Base-by-base conservation (phyloP, 2,888 invertebrate species). In the Venusia cambrica region DNA sequence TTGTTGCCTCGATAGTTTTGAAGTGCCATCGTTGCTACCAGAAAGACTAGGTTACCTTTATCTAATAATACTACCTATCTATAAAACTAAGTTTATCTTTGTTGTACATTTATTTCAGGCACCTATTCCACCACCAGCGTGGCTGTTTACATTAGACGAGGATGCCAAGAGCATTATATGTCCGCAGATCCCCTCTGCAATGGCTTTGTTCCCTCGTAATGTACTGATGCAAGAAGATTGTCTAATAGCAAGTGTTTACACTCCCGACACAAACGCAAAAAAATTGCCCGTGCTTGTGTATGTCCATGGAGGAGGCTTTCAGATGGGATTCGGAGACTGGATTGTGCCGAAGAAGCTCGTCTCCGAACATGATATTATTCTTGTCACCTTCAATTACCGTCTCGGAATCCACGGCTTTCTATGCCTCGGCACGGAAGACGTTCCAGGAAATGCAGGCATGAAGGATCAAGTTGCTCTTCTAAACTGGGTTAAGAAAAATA, bases 171-270 rank as follows among this genome's bases (percentile, higher is more conserved):
- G 39, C 0, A 52, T 66, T 2, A 36, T 58, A 13, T 73, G 71
- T 11, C 67, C 62, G 17, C 39, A n/a, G 6, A 2, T 14, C n/a
- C n/a, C n/a, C n/a, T n/a, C n/a, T n/a, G n/a, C n/a, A n/a, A n/a
- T n/a, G n/a, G n/a, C n/a, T n/a, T n/a, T n/a, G n/a, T n/a, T n/a
- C n/a, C n/a, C n/a, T n/a, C n/a, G n/a, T 12, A 29, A 32, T 1
- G 43, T 40, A 25, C 18, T 21, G 0, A 38, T 46, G 32, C 43
- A 57, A 17, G 76, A 80, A 34, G 64, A 77, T 15, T 83, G 83
- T 32, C 60, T 83, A 0, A 51, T 70, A 10, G 58, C 73, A n/a
- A 83, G 73, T 43, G 61, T 83, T 2, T 80, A 64, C 30, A 72
- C 74, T 1, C 74, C 78, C 1, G 62, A 65, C 24, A 73, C 70